Base-by-base conservation (phyloP, 30 jellyfish, hydroid and myxozoan species). In the Aurelia aurita region DNA sequence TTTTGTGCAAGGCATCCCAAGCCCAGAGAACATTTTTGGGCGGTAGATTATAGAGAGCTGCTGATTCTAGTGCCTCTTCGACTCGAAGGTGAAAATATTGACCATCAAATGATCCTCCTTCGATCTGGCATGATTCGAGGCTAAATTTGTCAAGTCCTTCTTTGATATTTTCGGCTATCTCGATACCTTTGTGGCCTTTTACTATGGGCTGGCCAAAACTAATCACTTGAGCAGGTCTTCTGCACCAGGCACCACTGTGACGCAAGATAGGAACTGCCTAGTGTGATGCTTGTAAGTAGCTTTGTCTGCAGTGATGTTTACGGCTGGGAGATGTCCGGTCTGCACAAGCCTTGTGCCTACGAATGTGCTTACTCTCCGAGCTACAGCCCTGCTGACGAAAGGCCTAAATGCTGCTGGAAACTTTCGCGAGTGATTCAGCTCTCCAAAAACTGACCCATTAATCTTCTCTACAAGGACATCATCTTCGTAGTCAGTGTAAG, bases 321-420 rank as follows among this genome's bases (percentile, higher is more conserved):
- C n/a, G n/a, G n/a, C n/a, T n/a, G n/a, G n/a, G n/a, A n/a, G n/a
- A n/a, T n/a, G n/a, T n/a, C 84, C 84, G 74, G 84, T 72, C 32
- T 72, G 84, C 79, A 7, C 27, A 72, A 72, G 84, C 79, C 79
- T 19, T 39, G 84, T 72, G 74, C 34, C 74, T 6, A 72, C 45
- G 16, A 72, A 72, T 34, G 14, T 67, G n/a, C n/a, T n/a, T n/a
- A n/a, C n/a, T n/a, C n/a, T n/a, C n/a, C n/a, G n/a, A n/a, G n/a
- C n/a, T n/a, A 35, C 79, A 67, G 79, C 79, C 67, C 65, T 67
- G 27, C 79, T 31, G 29, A 67, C 74, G 21, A 62, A 62, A 62
- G 74, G 21, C 15, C 74, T 15, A 70, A 70, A 70, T 70, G 29
- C 26, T 20, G 69, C 80, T 10, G 80, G 80, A 32, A 32, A 35